Base-by-base conservation (phyloP, 64 coral and sea anemone species). In the Astreopora myriophthalma region DNA sequence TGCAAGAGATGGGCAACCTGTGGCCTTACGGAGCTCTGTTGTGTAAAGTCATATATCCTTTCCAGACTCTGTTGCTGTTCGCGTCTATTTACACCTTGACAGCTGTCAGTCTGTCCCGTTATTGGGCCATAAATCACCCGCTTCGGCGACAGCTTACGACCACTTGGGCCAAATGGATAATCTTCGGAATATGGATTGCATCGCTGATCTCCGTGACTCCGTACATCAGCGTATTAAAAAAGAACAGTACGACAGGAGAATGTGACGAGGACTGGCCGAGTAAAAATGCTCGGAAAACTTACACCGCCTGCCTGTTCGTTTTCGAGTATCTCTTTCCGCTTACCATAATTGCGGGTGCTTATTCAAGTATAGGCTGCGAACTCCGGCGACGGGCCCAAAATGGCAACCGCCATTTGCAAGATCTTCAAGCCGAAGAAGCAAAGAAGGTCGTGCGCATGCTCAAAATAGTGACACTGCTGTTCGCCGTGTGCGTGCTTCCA, bases 21-120 rank as follows among this genome's bases (percentile, higher is more conserved):
- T 95, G 93, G 93, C 93, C 93, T 0, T 95, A 95, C 27, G 93
- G 93, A 10, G 79, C 88, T 13, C 48, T 95, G 17, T 27, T 95
- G 12, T 95, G 93, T 23, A 90, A 67, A 85, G 37, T 95, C 8
- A 27, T 95, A 23, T 95, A 76, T 13, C 93, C 93, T 10, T 14
- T 89, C 7, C 93, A 95, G 34, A 95, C 93, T 20, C 30, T 79
- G 46, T 40, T 88, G 1, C 88, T 91, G 16, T 90, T 89, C 16
- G 93, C 88, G 2, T 95, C 93, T n/a, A 77, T 89, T 35, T 95
- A 78, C 52, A 95, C 93, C 6, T 60, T 95, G 29, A 95, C 93
- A 3, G 88, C 93, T 46, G 81, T 95, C 13, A 91, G 93, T 71
- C 66, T 95, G 31, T 91, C 93, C 10, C 79, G 93, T 17, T 95